Percentiles rank a stretch among this genome's conserved stretches.
Evolutionary conservation across 2,797 vertebrate genomes (phyloP).

Genomic region (Thalassophryne amazonica): DNA sequence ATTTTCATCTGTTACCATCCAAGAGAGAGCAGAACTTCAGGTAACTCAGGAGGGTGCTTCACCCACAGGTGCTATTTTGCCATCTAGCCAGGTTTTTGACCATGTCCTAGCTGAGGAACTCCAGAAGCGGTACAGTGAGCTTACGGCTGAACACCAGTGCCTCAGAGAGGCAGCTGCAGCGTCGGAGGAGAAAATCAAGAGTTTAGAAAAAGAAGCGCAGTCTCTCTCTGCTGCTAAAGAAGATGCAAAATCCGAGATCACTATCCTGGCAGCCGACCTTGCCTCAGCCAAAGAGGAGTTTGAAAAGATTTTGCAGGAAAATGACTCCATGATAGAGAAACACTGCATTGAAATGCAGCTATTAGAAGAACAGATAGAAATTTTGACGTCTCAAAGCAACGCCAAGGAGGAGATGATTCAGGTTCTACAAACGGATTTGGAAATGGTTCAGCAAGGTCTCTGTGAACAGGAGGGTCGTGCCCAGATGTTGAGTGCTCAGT

Average conservation of each 20-base stretch:
- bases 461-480: conserved; percentile 77
- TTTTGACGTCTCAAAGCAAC: conserved; percentile 75
- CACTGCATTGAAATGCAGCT: conserved; percentile 66
- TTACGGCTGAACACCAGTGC: conserved; percentile 77
- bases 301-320: conserved; percentile 68
- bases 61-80: background rate
- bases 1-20: conserved; percentile 69
- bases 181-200: conserved; percentile 73
- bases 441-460: conserved; percentile 67
- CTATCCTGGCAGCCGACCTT: conserved; percentile 67
- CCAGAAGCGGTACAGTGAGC: conserved; percentile 78
- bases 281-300: conserved; percentile 68
- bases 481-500: conserved; percentile 76
- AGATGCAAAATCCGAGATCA: conserved; percentile 70
- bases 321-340: conserved; percentile 67
- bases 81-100: conserved; percentile 67
- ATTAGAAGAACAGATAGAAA: conserved; percentile 84
- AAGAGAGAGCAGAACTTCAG: conserved; percentile 69
- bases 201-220: conserved; percentile 56
- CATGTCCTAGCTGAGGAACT: conserved; percentile 79
- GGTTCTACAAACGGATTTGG: conserved; percentile 81
- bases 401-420: conserved; percentile 86
- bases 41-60: conserved; percentile 55
- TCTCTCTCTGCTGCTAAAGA: conserved; percentile 73
- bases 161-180: conserved; percentile 74